Base-by-base conservation (phyloP, 2,797 vertebrate species). In the Leptodactylus fallax region DNA sequence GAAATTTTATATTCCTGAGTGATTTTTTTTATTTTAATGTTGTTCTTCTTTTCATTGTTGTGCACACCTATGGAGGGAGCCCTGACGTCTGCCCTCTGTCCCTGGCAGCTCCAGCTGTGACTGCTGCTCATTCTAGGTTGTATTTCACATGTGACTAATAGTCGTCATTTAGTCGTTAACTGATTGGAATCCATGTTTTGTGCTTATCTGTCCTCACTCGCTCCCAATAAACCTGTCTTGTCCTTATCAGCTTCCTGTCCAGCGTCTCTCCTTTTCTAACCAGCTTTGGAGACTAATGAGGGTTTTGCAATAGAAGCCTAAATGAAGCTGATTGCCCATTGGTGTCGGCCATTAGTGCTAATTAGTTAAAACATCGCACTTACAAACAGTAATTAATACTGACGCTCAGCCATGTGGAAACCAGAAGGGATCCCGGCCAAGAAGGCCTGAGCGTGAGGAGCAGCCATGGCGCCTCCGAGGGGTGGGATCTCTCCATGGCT, bases 331-430 rank as follows among this genome's bases (percentile, higher is more conserved):
- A 96, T 97, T 96, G 95, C 96, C 95, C 96, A 96, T 96, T 96
- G 96, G 96, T 95, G 96, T 96, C 96, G 96, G 96, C 97, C 96
- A 98, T 99, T 99, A 99, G 97, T 96, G 96, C 96, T 97, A 98
- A 99, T 99, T 99, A 99, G 98, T 98, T 99, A 99, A 99, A 99
- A 98, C 98, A 99, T 99, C 97, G 96, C 96, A 97, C 97, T 45
- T 97, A 98, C 98, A 98, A 98, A 98, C 96, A 97, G 97, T 99
- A 99, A 99, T 99, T 98, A 99, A 99, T 99, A 98, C 97, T 95
- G 94, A 95, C 94, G 95, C 96, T 96, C 94, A 94, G 96, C 95
- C 96, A 95, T 97, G 96, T 49, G 87, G 69, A 89, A 83, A 96
- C 16, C 91, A 63, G 77, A 51, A 53, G 85, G 93, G 94, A 93